Base-by-base conservation (phyloP, 2,888 invertebrate genomes). In the Crepidodera aurea region DNA sequence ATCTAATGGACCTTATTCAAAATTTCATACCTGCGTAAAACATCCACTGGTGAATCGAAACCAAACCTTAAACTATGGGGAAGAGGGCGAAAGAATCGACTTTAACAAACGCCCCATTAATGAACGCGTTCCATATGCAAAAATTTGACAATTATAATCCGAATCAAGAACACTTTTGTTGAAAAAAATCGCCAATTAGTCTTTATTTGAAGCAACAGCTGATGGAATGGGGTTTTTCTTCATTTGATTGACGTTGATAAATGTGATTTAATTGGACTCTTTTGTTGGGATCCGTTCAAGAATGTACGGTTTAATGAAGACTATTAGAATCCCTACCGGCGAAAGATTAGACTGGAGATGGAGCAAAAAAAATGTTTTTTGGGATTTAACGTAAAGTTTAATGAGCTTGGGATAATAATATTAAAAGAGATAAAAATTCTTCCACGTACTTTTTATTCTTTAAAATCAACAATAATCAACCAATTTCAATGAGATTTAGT, bases 131-230 rank as follows among this genome's bases (percentile, higher is more conserved):
- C 22, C 22, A 67, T 67, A 65, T 65, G 65, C 67, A 65, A 67
- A 65, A 65, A 67, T 67, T 57, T 65, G 22, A 63, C 65, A 65
- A 67, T 67, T 65, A 64, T 51, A 57, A 57, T 37, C 46, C 54
- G 57, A 67, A 34, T 67, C 62, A 65, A 63, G 62, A 48, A 65
- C 44, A 44, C 57, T 59, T 63, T 67, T 67, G 67, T 67, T 53
- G 59, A 39, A 62, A 65, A 65, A 51, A 51, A 51, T 57, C 62
- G 51, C 58, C 60, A 61, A 61, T 64, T 60, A 64, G 64, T 57
- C 48, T 63, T 51, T 61, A 64, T 61, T 64, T 25, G 57, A 57
- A 57, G 48, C 37, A 57, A 57, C 48, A 57, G 57, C 57, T 57
- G 57, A 57, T 57, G 39, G 48, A 57, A 39, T 48, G 48, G 48